Percentiles rank a stretch among this genome's conserved stretches.
phyloP scores from a whole-genome alignment of 1,140 invertebrate genomes.

The Schlechtendalia chinensis region DNA sequence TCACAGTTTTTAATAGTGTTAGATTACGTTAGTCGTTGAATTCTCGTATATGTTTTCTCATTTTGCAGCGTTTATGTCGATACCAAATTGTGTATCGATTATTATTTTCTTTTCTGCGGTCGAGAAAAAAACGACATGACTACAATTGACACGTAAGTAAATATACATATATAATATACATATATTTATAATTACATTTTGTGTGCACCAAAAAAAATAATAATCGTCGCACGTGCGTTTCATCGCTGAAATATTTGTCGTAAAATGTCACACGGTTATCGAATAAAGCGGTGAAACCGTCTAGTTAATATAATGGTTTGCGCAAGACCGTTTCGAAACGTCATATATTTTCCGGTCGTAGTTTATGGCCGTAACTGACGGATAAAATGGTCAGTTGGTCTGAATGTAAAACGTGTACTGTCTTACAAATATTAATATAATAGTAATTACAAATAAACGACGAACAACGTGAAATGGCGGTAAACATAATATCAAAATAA shows the following conservation, averaged over 20 bases:
- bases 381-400: not conserved
- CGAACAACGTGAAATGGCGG: not conserved
- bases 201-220: not conserved
- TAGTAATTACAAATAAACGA: not conserved
- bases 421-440: not conserved
- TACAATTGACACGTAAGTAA: too few relatives aligned
- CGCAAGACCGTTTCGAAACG: conserved; percentile 37
- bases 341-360: not conserved
- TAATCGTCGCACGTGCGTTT: not conserved
- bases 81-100: too few relatives aligned
- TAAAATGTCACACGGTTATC: conserved; percentile 38
- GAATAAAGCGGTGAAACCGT: not conserved
- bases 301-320: not conserved
- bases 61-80: too few relatives aligned
- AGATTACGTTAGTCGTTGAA: too few relatives aligned
- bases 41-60: too few relatives aligned
- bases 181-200: too few relatives aligned
- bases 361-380: conserved; percentile 21
- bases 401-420: not conserved
- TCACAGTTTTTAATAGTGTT: too few relatives aligned
- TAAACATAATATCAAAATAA: not conserved
- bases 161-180: too few relatives aligned
- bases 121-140: too few relatives aligned
- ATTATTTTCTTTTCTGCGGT: too few relatives aligned
- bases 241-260: conserved; percentile 4